These are phyloP conservation scores for Colinus virginianus DNA, from an alignment of 2,113 vertebrate genomes.

Conservation along the genomic window DNA sequence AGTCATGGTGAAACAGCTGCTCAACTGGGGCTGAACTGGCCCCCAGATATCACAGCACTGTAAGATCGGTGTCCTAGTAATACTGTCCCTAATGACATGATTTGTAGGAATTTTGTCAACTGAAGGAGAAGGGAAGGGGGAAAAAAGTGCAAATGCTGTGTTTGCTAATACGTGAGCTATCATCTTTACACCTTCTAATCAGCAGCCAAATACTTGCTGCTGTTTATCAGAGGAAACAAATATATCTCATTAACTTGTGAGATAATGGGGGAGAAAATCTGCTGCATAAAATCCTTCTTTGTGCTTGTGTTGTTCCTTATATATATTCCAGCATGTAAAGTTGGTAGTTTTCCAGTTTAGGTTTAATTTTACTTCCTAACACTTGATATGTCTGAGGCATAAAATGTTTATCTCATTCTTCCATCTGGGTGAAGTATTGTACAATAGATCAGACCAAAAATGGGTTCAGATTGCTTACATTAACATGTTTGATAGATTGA, in stretches of 20 bases:
- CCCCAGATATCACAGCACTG: neutral
- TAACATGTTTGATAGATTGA: constrained; percentile 73
- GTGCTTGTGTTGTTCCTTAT: constrained; percentile 50
- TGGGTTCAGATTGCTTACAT: constrained; percentile 70
- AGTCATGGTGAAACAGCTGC: neutral
- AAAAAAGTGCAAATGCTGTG: constrained; percentile 25
- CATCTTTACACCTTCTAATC: constrained; percentile 56
- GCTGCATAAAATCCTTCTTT: constrained; percentile 6
- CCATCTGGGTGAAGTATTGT: constrained; percentile 46
- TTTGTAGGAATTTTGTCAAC: constrained; percentile 3
- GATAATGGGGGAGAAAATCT: constrained; percentile 31
- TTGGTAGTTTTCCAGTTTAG: constrained; percentile 68
- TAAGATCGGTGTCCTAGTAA: neutral
- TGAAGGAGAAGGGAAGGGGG: neutral
- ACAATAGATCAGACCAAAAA: constrained; percentile 63
- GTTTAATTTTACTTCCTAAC: constrained; percentile 71
- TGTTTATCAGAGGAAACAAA: constrained; percentile 55
- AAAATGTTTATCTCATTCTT: constrained; percentile 45
- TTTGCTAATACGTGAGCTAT: constrained; percentile 45
- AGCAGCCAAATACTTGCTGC: constrained; percentile 53
- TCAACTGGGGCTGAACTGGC: neutral
- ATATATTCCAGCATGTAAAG: constrained; percentile 40
- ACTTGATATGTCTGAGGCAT: constrained; percentile 26
- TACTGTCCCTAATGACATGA: neutral
- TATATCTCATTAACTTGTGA: constrained; percentile 56